Base-by-base conservation (phyloP, 2,888 invertebrate genomes). In the Cataglyphis rosenhaueri region DNA sequence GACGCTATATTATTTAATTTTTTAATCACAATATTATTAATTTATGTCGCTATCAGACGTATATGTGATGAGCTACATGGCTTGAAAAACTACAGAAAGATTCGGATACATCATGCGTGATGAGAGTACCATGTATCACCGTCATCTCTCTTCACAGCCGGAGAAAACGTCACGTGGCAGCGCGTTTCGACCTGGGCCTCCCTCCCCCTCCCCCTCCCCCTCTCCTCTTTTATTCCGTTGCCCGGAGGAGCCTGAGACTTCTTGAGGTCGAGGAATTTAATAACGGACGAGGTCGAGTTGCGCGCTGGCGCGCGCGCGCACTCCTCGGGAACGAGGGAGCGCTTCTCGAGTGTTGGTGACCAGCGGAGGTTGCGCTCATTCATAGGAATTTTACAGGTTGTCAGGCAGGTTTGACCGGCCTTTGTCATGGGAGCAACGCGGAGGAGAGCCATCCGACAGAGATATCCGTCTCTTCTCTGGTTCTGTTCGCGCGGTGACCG, bases 381-480 rank as follows among this genome's bases (percentile, higher is more conserved):
- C 92, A 92, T 93, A 92, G 93, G 92, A 92, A 92, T 92, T 92
- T 92, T 91, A 93, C 92, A 92, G 92, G 92, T 92, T 92, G 92
- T 92, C 93, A 92, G 92, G 93, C 92, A 92, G 92, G 92, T 92
- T 92, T 93, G 90, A 91, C 91, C 91, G 91, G 91, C 90, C 92
- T 92, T 92, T 92, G 92, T 92, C 92, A 91, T 89, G 92, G 87
- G 89, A 87, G 86, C 87, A 87, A 88, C 85, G 85, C 84, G 84
- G 71, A 61, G 82, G 84, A 74, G 89, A 86, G 70, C 78, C 84
- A 85, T 84, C 76, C 71, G 25, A 35, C 76, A 84, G 35, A 59
- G 76, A 78, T 82, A 82, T 87, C 88, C 84, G 83, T 84, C 86
- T 84, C 73, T 84, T 52, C 66, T n/a, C 41, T 12, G 32, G 18